phyloP scores from a whole-genome alignment of 2,888 invertebrate genomes.

The Leptura quadrifasciata region DNA sequence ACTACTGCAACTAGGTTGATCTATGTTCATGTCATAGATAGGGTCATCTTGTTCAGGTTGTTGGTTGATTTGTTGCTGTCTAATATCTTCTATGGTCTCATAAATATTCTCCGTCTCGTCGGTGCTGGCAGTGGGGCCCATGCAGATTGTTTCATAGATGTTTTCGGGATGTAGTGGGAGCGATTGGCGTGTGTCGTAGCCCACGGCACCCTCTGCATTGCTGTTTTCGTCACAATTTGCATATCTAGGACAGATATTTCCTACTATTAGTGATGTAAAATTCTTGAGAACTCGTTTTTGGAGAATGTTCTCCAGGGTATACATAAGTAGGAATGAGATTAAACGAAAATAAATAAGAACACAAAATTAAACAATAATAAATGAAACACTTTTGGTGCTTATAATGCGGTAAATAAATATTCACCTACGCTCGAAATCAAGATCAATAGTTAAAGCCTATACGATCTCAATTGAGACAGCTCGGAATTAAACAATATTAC shows the following conservation, averaged over 20 bases:
- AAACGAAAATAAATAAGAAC: neutral
- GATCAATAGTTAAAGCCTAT: no score
- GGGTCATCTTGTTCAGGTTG: conserved; percentile 56
- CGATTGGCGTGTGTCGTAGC: conserved; percentile 67
- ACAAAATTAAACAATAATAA: no score
- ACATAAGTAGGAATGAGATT: no score
- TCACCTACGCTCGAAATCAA: no score
- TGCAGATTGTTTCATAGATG: conserved; percentile 76
- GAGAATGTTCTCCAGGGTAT: no score
- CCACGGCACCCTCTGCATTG: conserved; percentile 76
- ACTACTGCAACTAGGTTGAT: conserved; percentile 66
- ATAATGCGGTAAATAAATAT: no score
- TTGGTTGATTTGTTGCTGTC: conserved; percentile 60
- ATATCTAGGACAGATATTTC: conserved; percentile 60
- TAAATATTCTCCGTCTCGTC: conserved; percentile 74
- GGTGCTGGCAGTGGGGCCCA: conserved; percentile 70
- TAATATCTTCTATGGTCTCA: conserved; percentile 76
- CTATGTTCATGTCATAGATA: conserved; percentile 63
- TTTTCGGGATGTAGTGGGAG: conserved; percentile 73
- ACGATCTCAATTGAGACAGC: no score
- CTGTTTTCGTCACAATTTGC: conserved; percentile 76
- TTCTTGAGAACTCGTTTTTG: no score
- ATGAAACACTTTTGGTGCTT: no score
- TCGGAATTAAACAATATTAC: no score
- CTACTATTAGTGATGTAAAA: neutral